Percentiles rank a stretch among this genome's conserved stretches.
Evolutionary conservation across 2,888 invertebrate species (phyloP).

Genomic region (Nymphalis polychloros): DNA sequence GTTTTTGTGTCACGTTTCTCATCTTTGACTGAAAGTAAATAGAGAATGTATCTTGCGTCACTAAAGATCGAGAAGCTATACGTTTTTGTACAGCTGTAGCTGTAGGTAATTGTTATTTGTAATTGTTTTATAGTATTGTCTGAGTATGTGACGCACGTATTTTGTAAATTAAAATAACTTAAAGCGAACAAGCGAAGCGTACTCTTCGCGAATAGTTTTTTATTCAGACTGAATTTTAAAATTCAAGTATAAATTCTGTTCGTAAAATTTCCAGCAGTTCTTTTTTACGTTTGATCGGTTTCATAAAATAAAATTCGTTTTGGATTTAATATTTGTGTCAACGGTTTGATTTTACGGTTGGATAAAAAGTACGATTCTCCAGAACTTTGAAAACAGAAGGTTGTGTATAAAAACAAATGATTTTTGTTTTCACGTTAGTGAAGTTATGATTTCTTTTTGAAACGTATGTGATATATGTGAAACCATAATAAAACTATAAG

Average conservation of each 20-base stretch:
- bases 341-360: no score
- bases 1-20: conserved; percentile 30
- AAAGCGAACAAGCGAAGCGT: background rate
- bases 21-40: conserved; percentile 21
- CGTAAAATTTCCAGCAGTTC: background rate
- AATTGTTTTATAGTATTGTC: conserved; percentile 19
- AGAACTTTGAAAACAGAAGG: no score
- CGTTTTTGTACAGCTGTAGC: conserved; percentile 31
- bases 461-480: no score
- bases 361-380: no score
- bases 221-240: background rate
- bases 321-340: no score
- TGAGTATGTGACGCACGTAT: conserved; percentile 17
- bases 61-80: conserved; percentile 19
- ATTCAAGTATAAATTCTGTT: background rate
- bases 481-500: no score
- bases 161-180: conserved; percentile 9
- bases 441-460: no score
- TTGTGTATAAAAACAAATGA: no score
- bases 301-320: no score
- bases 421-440: no score
- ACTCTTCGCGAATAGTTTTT: background rate
- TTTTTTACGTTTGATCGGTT: background rate
- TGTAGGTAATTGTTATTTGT: conserved; percentile 21
- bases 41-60: conserved; percentile 22